A percentile compares a stretch with the other conserved stretches of the same genome.
Conservation (phyloP, 1,140 invertebrate species). For the Phymastichus coffea region DNA sequence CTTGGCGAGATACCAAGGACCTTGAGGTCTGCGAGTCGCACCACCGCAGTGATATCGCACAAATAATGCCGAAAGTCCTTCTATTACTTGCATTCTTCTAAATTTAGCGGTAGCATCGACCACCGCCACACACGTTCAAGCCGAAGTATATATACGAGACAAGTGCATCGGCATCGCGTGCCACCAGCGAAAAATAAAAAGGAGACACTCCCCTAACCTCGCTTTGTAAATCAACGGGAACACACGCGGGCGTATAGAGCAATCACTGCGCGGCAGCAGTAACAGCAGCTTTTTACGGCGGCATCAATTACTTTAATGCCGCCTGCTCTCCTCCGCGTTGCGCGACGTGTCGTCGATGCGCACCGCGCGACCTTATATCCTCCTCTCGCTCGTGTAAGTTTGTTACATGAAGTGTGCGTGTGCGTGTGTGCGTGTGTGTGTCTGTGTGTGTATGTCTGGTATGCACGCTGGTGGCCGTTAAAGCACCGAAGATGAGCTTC, state of each 20-base stretch:
- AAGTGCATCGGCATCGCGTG: conserved; percentile 20
- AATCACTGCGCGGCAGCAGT: conserved; percentile 37
- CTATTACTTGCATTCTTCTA: not conserved
- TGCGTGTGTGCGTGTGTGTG: too few relatives aligned
- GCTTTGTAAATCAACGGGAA: conserved; percentile 4
- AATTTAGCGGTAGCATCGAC: not conserved
- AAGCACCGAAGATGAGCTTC: too few relatives aligned
- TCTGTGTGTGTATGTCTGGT: too few relatives aligned
- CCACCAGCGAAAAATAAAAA: too few relatives aligned
- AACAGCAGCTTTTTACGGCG: conserved; percentile 43
- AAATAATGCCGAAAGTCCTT: not conserved
- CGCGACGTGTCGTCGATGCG: conserved; percentile 2
- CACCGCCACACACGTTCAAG: conserved; percentile 2
- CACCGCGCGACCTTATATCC: too few relatives aligned
- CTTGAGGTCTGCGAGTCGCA: not conserved
- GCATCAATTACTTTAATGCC: conserved; percentile 52
- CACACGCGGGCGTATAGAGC: conserved; percentile 27
- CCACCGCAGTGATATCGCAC: too few relatives aligned
- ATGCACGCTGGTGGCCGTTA: too few relatives aligned
- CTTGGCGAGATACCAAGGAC: not conserved
- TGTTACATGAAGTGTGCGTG: too few relatives aligned
- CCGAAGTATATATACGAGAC: conserved; percentile 28
- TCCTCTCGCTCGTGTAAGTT: too few relatives aligned
- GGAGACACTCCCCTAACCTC: too few relatives aligned
- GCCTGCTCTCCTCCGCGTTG: conserved; percentile 28